Evolutionary conservation across 1,140 invertebrate species (phyloP), one percentile per base, ranked within the genome.

Genomic region (Maniola jurtina): DNA sequence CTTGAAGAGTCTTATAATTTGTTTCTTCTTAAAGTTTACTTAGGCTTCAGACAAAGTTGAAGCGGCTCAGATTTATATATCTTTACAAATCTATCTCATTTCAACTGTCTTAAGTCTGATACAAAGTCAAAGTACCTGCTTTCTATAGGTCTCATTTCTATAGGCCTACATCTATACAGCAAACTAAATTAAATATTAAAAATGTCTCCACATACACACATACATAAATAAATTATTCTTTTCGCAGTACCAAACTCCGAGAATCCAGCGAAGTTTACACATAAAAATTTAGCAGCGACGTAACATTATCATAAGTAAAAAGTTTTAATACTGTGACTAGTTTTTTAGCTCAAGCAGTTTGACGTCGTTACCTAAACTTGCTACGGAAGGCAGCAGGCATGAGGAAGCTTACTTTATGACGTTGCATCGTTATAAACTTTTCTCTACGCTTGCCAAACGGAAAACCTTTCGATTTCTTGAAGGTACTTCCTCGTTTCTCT

Each of bases 401-500:
- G 61, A 61, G 15, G 56, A 54, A 66, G 54, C 42, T 57, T 47
- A 36, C 61, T 68, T 68, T 68, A 68, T 63, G 66, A 63, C 42
- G 66, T 58, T 68, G 61, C 66, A 63, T 68, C 60, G 61, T 63
- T 62, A 68, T 62, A 68, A 68, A 68, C 54, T 68, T 68, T 62
- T 61, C 42, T 52, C 55, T 50, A 50, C 42, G 52, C 58, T 67
- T 67, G 58, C 59, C 60, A 67, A 62, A 67, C 56, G 54, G 52
- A 15, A 67, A 62, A 62, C 61, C 60, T 67, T 62, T 57, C 65
- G 35, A 67, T 55, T 55, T 55, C 48, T 66, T 34, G 47, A 25
- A 25, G 25, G 25, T 42, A 60, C 15, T 58, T 38, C 36, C 42
- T 57, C 55, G 58, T 55, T 58, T 48, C 36, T 58, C 15, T 64